phyloP scores from a whole-genome alignment of 2,113 vertebrate species.

The Addax nasomaculatus region DNA sequence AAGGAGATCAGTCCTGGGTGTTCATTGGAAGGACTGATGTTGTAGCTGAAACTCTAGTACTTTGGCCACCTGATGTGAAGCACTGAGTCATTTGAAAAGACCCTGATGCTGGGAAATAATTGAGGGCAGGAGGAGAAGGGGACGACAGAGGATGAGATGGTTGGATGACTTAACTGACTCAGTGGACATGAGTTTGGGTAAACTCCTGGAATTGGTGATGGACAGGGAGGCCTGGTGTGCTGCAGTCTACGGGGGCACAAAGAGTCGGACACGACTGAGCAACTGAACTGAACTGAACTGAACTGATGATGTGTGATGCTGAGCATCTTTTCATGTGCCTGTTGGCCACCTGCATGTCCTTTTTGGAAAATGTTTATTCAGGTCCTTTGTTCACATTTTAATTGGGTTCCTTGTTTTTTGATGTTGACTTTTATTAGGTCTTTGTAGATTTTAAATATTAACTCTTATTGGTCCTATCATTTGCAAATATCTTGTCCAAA shows the following conservation, averaged over 20 bases:
- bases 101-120: not conserved
- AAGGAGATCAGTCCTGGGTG: not conserved
- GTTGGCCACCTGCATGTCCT: not conserved
- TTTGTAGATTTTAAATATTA: not conserved
- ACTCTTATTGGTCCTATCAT: not conserved
- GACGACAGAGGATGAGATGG: not conserved
- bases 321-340: not conserved
- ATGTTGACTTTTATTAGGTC: not conserved
- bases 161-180: not conserved
- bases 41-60: not conserved
- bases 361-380: not conserved
- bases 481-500: not conserved
- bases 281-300: not conserved
- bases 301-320: not conserved
- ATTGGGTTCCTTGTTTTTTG: not conserved
- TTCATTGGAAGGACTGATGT: not conserved
- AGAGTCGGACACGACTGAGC: accelerated
- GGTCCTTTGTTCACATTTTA: not conserved
- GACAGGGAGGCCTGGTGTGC: not conserved
- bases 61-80: not conserved
- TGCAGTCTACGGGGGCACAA: not conserved
- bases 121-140: not conserved
- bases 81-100: not conserved
- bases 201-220: not conserved
- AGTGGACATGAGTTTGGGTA: not conserved